Conservation (phyloP, 2,797 vertebrate species). For the Aratinga solstitialis region DNA sequence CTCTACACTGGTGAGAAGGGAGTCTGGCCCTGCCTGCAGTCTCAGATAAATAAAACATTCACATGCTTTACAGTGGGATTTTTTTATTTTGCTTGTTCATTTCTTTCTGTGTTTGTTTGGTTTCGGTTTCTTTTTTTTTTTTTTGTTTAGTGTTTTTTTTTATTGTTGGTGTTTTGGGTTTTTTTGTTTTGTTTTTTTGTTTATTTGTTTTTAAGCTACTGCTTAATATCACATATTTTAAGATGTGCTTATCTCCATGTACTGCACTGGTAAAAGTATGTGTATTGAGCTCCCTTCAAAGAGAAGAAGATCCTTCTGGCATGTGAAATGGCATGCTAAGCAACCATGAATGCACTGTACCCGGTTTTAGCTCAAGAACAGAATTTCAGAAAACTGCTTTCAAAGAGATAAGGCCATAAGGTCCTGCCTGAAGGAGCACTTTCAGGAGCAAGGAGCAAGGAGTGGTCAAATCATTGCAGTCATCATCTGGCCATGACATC, state of each 20-base stretch:
- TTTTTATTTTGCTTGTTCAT: not conserved
- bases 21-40: not conserved
- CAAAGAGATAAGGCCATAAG: not conserved
- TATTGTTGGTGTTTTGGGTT: not conserved
- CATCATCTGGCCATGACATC: not conserved
- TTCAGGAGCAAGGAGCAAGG: not conserved
- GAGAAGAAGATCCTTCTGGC: not conserved
- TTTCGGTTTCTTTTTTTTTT: not conserved
- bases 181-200: not conserved
- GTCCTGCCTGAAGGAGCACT: not conserved
- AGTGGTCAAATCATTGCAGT: not conserved
- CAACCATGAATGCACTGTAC: not conserved
- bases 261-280: not conserved
- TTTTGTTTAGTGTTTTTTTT: not conserved
- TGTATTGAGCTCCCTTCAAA: not conserved
- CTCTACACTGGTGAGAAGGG: not conserved
- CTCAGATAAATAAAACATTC: not conserved
- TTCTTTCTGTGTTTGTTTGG: not conserved
- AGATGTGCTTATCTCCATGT: not conserved
- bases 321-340: not conserved
- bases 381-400: not conserved
- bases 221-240: not conserved
- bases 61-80: rapidly evolving
- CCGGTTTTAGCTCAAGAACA: not conserved
- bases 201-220: not conserved